A percentile compares a stretch with the other conserved stretches of the same genome.
These are phyloP conservation scores for Aegithalos caudatus DNA, from an alignment of 2,113 vertebrate species.

Conservation along the genomic window DNA sequence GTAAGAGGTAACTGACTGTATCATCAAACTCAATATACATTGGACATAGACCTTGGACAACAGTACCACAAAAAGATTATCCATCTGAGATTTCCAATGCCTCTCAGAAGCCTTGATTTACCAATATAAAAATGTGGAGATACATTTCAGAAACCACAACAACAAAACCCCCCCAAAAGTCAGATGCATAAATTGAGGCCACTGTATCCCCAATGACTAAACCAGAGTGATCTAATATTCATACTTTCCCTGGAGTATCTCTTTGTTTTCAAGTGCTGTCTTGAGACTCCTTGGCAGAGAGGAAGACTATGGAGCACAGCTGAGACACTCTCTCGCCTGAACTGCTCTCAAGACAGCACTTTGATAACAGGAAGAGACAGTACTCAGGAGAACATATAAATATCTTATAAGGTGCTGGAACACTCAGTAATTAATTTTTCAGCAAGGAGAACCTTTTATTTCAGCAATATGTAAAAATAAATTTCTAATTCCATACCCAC, in stretches of 20 bases:
- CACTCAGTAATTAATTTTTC: constrained; percentile 70
- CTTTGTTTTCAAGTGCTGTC: constrained; percentile 2
- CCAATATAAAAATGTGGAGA: neutral
- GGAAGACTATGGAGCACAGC: constrained; percentile 13
- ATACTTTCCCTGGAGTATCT: constrained; percentile 17
- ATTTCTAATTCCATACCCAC: constrained; percentile 1
- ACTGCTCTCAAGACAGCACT: constrained; percentile 53
- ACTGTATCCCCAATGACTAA: constrained; percentile 6
- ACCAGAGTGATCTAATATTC: constrained; percentile 53
- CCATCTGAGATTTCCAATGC: neutral
- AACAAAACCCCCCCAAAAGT: neutral
- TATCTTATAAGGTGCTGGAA: constrained; percentile 71
- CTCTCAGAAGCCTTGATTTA: neutral
- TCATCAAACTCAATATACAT: neutral
- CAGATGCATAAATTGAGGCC: neutral
- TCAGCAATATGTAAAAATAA: constrained; percentile 45
- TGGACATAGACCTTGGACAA: neutral
- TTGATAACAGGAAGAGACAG: constrained; percentile 51
- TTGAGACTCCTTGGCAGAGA: constrained; percentile 42
- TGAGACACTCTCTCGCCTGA: constrained; percentile 30
- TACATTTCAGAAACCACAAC: neutral
- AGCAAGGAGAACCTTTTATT: constrained; percentile 67
- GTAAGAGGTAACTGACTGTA: neutral
- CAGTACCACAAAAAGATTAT: neutral
- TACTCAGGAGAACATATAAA: constrained; percentile 58